Conservation (phyloP, 2,797 vertebrate species). For the Loriculus beryllinus region DNA sequence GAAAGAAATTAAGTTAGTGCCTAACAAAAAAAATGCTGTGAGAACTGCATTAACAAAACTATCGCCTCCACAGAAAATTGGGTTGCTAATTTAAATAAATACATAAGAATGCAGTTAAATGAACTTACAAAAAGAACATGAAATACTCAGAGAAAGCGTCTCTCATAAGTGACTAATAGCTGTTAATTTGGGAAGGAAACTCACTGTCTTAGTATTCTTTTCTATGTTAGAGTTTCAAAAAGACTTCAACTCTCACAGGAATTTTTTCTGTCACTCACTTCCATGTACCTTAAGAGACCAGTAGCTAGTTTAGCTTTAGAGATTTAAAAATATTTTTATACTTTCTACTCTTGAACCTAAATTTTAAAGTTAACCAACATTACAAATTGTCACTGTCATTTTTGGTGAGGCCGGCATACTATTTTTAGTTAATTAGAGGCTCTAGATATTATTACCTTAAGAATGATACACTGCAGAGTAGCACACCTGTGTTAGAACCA, state of each 20-base stretch:
- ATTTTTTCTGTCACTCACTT: not conserved
- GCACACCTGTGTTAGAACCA: not conserved
- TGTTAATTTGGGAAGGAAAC: not conserved
- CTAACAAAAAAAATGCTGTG: not conserved
- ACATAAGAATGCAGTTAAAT: not conserved
- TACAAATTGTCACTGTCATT: not conserved
- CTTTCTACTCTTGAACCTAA: not conserved
- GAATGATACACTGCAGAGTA: not conserved
- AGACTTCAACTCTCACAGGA: not conserved
- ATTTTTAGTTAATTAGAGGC: conserved; percentile 28
- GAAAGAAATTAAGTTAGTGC: not conserved
- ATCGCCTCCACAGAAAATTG: not conserved
- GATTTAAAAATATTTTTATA: not conserved
- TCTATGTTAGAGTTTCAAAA: not conserved
- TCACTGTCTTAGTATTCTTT: not conserved
- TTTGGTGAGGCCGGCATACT: not conserved
- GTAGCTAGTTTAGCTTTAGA: not conserved
- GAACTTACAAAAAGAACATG: not conserved
- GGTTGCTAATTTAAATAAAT: not conserved
- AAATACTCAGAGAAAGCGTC: not conserved
- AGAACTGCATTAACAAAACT: not conserved
- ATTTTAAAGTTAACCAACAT: not conserved
- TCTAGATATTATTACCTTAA: not conserved
- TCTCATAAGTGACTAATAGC: not conserved
- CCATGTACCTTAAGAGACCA: not conserved